Conservation (phyloP, 2,888 invertebrate species). For the Diarsia mendica region DNA sequence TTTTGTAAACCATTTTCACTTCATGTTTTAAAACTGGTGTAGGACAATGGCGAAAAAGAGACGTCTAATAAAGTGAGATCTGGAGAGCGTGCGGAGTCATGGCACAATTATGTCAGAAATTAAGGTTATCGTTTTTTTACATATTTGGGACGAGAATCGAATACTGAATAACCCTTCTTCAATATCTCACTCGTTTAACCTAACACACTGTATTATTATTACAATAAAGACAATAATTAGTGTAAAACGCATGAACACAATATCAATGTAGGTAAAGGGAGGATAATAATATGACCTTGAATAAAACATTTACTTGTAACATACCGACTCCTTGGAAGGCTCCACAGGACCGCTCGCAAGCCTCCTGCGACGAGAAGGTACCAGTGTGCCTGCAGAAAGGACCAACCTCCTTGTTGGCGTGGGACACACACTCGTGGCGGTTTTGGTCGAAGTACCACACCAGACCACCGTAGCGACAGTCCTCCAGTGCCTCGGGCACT, state of each 20-base stretch:
- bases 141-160: too few relatives aligned
- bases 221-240: not conserved
- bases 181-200: too few relatives aligned
- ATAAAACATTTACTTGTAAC: slow-evolving; percentile 5
- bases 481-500: slow-evolving; percentile 69
- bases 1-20: too few relatives aligned
- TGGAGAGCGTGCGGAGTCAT: too few relatives aligned
- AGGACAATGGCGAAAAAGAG: too few relatives aligned
- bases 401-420: slow-evolving; percentile 83
- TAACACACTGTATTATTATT: too few relatives aligned
- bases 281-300: not conserved
- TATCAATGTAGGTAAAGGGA: not conserved
- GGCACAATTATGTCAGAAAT: too few relatives aligned
- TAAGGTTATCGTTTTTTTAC: too few relatives aligned
- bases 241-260: not conserved
- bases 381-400: slow-evolving; percentile 92
- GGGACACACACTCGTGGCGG: slow-evolving; percentile 84
- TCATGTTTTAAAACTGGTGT: too few relatives aligned
- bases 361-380: slow-evolving; percentile 93
- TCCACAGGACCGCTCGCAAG: slow-evolving; percentile 94
- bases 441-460: slow-evolving; percentile 78
- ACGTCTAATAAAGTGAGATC: too few relatives aligned
- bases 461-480: slow-evolving; percentile 71
- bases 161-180: too few relatives aligned
- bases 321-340: slow-evolving; percentile 89